These are phyloP conservation scores for Cynocephalus volans DNA, from an alignment of 2,113 vertebrate genomes.

Conservation along the genomic window DNA sequence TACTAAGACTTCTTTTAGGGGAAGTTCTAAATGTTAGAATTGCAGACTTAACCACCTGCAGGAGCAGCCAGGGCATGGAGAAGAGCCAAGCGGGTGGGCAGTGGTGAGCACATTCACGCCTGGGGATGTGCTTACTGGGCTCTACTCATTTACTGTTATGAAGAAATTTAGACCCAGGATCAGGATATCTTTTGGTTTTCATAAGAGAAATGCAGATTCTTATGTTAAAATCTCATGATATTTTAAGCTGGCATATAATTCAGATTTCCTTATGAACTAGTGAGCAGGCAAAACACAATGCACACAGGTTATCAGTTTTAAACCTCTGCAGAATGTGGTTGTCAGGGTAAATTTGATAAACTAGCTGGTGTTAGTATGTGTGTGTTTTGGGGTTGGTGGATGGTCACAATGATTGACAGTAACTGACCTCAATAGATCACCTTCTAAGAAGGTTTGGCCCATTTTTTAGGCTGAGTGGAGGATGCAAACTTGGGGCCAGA, in stretches of 20 bases:
- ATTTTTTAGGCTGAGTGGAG: background rate
- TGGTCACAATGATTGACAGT: background rate
- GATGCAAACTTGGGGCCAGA: background rate
- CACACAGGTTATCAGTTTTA: background rate
- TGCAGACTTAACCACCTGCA: background rate
- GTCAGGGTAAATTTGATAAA: background rate
- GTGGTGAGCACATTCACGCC: rapidly evolving
- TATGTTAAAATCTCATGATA: background rate
- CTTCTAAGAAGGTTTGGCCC: background rate
- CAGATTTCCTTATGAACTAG: background rate
- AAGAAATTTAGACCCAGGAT: background rate
- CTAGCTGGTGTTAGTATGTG: background rate
- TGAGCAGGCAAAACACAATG: background rate
- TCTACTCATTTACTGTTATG: background rate
- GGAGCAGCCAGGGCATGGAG: background rate
- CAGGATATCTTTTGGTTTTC: background rate
- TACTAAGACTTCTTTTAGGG: background rate
- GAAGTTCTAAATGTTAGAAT: background rate
- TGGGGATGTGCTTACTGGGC: too few species aligned
- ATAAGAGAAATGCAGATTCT: background rate
- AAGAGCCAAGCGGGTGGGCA: background rate
- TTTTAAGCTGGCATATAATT: background rate
- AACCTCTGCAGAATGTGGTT: background rate
- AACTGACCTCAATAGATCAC: background rate
- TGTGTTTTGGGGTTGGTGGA: background rate